phyloP scores from a whole-genome alignment of 2,888 invertebrate genomes.

The Cryptophagus acutangulus region DNA sequence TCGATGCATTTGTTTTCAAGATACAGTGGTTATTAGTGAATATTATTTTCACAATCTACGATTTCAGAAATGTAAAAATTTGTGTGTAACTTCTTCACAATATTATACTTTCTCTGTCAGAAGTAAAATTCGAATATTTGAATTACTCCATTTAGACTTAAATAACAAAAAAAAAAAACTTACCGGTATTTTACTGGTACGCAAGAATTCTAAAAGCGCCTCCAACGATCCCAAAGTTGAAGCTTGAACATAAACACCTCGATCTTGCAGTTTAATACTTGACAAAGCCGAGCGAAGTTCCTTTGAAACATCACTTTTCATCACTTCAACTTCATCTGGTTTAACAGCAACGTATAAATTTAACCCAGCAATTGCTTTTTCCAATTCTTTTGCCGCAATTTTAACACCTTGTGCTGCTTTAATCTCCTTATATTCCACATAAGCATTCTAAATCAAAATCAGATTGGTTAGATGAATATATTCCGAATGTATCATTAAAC shows the following conservation, averaged over 20 bases:
- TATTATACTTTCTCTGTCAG: too few species aligned
- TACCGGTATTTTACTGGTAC: constrained; percentile 89
- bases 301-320: constrained; percentile 78
- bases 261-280: constrained; percentile 83
- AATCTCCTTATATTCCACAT: constrained; percentile 91
- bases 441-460: constrained; percentile 67
- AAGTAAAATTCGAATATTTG: too few species aligned
- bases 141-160: too few species aligned
- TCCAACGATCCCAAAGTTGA: constrained; percentile 98
- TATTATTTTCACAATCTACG: too few species aligned
- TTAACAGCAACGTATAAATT: constrained; percentile 88
- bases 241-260: constrained; percentile 98
- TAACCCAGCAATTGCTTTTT: constrained; percentile 94
- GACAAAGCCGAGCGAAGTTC: constrained; percentile 87
- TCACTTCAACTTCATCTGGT: constrained; percentile 87
- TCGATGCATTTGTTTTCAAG: too few species aligned
- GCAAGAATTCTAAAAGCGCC: constrained; percentile 89
- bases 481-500: constrained; percentile 1
- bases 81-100: too few species aligned
- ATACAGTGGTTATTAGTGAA: too few species aligned
- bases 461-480: constrained; percentile 5
- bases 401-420: constrained; percentile 97
- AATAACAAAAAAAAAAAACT: constrained; percentile 48
- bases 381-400: constrained; percentile 95
- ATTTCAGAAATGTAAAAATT: too few species aligned